These are phyloP conservation scores for Lapara coniferarum DNA, from an alignment of 2,888 invertebrate genomes.

Conservation along the genomic window DNA sequence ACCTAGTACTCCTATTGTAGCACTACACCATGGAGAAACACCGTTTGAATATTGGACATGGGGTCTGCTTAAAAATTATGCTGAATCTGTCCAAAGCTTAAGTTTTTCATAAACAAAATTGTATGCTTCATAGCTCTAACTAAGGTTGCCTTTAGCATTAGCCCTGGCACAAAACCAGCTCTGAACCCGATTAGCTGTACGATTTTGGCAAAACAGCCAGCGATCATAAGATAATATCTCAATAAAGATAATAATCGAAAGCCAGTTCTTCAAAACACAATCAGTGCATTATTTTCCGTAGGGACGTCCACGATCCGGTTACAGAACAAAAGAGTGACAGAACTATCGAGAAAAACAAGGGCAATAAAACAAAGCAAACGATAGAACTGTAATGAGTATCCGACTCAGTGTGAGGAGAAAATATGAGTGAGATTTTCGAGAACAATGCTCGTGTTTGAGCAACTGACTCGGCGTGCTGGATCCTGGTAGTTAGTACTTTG, in stretches of 20 bases:
- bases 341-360: conserved; percentile 4
- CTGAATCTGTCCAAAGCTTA: no score
- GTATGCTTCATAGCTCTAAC: no score
- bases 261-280: background rate
- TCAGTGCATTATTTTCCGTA: conserved; percentile 2
- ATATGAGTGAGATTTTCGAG: conserved; percentile 8
- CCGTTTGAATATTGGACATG: no score
- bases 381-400: conserved; percentile 16
- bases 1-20: no score
- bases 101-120: no score
- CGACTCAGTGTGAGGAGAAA: conserved; percentile 12
- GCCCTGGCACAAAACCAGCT: no score
- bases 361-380: conserved; percentile 8
- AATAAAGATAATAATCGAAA: background rate
- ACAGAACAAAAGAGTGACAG: conserved; percentile 7
- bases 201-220: no score
- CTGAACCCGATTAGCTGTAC: no score
- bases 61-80: no score
- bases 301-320: background rate
- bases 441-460: conserved; percentile 7
- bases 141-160: no score
- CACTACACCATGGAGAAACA: no score
- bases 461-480: background rate
- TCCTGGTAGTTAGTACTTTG: background rate
- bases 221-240: no score